Base-by-base conservation (phyloP, 2,113 vertebrate genomes). In the Petrocephalus microphthalmus region DNA sequence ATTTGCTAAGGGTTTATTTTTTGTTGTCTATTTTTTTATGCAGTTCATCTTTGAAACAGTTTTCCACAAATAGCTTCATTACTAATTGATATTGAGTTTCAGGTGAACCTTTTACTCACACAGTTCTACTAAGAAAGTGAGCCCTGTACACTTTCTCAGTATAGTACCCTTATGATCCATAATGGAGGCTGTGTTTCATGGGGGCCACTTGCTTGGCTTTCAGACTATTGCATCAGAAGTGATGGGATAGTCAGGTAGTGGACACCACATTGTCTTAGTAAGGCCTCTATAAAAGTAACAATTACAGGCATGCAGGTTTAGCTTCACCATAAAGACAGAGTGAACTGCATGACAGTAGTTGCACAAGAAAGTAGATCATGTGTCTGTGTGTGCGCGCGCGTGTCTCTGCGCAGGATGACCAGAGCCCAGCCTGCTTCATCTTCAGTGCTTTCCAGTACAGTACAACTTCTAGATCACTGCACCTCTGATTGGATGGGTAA, bases 171-270 rank as follows among this genome's bases (percentile, higher is more conserved):
- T 85, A 49, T 5, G 22, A 56, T 37, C 84, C 84, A 33, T 49
- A 54, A 29, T 2, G 54, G 51, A 20, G 2, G 8, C 51, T 13
- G 10, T 17, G 47, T 15, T 53, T 85, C 15, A 19, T n/a, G 20
- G 45, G 37, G 84, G 84, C 25, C 22, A 49, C n/a, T 25, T 33
- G n/a, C n/a, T 25, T 53, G n/a, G n/a, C 84, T 85, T 85, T 85
- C 84, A 85, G 3, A 25, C 13, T 33, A 0, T 85, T 85, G 84
- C 84, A 53, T 85, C 84, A 85, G 49, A 85, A 85, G 84, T 47
- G 45, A 84, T 49, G 20, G 47, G 20, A 19, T 45, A 52, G 19
- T n/a, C 1, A 25, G 33, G 29, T 37, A 33, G 67, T 19, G 67
- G 67, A 74, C 29, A 2, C 11, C 67, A 74, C 29, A 37, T 10